Conservation (phyloP, 2,888 invertebrate genomes). For the Andricus curvator region DNA sequence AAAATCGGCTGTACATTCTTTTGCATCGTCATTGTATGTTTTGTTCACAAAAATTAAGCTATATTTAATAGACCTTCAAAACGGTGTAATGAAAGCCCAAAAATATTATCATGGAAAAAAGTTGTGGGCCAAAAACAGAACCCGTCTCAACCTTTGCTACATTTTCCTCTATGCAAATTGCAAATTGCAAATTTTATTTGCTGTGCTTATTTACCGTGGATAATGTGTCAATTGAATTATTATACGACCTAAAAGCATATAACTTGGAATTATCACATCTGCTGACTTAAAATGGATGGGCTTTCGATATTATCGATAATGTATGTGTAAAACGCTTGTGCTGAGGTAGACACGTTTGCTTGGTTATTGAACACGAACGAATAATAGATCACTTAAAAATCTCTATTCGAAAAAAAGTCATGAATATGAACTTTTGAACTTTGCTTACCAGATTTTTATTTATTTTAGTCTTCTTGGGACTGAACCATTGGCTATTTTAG, state of each 20-base stretch:
- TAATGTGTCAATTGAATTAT: slow-evolving; percentile 11
- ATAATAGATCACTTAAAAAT: slow-evolving; percentile 1
- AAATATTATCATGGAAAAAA: too few relatives aligned
- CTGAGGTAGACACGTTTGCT: not conserved
- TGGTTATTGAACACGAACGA: slow-evolving; percentile 5
- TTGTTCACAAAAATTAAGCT: too few relatives aligned
- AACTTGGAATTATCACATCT: slow-evolving; percentile 25
- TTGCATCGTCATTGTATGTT: too few relatives aligned
- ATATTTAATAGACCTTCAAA: too few relatives aligned
- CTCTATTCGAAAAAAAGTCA: not conserved
- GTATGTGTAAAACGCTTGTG: not conserved
- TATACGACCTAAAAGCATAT: slow-evolving; percentile 9
- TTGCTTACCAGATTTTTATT: not conserved
- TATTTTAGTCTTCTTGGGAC: not conserved
- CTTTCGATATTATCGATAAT: slow-evolving; percentile 33
- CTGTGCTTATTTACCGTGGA: not conserved
- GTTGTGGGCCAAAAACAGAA: too few relatives aligned
- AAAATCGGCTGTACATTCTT: too few relatives aligned
- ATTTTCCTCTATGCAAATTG: not conserved
- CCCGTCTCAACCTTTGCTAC: too few relatives aligned
- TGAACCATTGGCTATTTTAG: too few relatives aligned
- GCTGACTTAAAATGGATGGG: slow-evolving; percentile 20
- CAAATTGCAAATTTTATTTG: not conserved
- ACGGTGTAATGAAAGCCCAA: too few relatives aligned
- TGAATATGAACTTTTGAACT: not conserved